Evolutionary conservation across 2,797 vertebrate species (phyloP).

Genomic region (Eurystomus glaucurus): DNA sequence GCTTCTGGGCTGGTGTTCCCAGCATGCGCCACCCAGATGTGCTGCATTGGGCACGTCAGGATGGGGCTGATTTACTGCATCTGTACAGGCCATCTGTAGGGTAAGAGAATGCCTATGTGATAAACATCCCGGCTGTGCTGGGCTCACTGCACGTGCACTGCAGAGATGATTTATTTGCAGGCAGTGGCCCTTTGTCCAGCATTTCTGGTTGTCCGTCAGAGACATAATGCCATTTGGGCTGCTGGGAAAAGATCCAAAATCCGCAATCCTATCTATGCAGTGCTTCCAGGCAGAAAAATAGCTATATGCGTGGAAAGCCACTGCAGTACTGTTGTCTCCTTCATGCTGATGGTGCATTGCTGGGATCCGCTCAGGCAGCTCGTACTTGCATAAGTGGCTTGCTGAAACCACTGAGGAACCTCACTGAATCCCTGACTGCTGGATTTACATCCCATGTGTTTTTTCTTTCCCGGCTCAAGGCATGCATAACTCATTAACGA

Average conservation of each 20-base stretch:
- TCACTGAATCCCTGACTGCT: neutral
- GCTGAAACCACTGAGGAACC: neutral
- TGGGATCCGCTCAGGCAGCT: neutral
- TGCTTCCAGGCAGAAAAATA: neutral
- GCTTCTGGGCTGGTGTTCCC: constrained; percentile 9
- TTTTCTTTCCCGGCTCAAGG: neutral
- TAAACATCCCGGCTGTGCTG: neutral
- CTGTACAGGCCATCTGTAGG: constrained; percentile 59
- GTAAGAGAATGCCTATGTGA: neutral
- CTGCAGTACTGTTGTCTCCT: neutral
- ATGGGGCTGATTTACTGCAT: constrained; percentile 63
- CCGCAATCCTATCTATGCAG: neutral
- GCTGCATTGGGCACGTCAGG: neutral
- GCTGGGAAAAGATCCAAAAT: neutral
- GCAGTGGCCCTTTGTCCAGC: constrained; percentile 1
- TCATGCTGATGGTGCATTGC: neutral
- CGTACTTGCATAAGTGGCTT: neutral
- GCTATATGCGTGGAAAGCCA: neutral
- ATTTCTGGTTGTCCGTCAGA: neutral
- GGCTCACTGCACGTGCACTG: neutral
- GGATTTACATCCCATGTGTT: constrained; percentile 27
- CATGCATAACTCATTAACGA: constrained; percentile 12
- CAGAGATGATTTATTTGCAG: constrained; percentile 24
- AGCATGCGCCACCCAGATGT: constrained; percentile 62
- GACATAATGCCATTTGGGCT: neutral